A percentile compares a stretch with the other conserved stretches of the same genome.
Conservation (phyloP, 2,888 invertebrate genomes). For the Tipula vernalis region DNA sequence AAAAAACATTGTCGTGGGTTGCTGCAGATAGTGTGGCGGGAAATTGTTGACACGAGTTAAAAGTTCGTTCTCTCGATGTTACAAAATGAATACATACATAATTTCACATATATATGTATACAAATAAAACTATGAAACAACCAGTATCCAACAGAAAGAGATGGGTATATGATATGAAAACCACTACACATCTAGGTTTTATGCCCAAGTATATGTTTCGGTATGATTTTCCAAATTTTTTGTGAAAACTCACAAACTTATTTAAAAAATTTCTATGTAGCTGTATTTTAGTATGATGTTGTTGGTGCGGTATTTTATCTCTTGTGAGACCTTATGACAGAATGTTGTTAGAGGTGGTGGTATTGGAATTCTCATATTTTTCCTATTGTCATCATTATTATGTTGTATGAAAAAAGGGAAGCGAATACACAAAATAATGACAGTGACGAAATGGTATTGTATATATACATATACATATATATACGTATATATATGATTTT, state of each 20-base stretch:
- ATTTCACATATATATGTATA: background rate
- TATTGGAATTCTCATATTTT: background rate
- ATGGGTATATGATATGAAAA: background rate
- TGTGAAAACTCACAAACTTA: background rate
- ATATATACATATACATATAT: background rate
- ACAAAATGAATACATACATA: background rate
- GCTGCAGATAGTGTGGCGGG: background rate
- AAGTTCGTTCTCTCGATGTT: background rate
- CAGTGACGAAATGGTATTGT: background rate
- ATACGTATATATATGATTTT: background rate
- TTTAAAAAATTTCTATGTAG: background rate
- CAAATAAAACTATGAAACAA: background rate
- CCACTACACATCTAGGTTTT: background rate
- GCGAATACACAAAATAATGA: background rate
- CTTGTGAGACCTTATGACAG: background rate
- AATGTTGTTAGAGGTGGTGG: background rate
- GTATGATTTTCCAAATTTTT: background rate
- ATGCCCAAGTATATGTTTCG: background rate
- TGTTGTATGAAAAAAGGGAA: background rate
- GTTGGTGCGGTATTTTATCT: background rate
- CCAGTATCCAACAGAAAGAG: background rate
- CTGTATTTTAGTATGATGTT: background rate
- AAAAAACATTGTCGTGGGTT: background rate
- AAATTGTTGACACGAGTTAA: background rate
- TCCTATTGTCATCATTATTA: background rate